phyloP scores from a whole-genome alignment of 1,140 invertebrate species.

The Danaus melanippus region DNA sequence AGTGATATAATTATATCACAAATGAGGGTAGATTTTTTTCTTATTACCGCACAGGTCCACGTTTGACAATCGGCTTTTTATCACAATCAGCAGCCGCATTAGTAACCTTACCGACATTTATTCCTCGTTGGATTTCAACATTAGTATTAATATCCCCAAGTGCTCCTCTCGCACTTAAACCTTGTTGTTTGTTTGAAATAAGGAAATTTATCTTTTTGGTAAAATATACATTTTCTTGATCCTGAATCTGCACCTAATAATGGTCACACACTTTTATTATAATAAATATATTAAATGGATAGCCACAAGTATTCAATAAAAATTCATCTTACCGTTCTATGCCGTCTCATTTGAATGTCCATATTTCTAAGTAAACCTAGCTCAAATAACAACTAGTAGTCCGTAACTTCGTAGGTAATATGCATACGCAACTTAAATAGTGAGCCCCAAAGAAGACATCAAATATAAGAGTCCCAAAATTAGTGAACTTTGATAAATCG shows the following conservation, averaged over 20 bases:
- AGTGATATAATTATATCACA: neutral
- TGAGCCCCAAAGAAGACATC: no score
- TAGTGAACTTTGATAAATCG: no score
- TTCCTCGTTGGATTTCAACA: constrained; percentile 39
- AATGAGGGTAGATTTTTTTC: constrained; percentile 15
- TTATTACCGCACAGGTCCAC: constrained; percentile 21
- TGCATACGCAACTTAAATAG: no score
- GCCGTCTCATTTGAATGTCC: constrained; percentile 45
- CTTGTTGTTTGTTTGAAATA: constrained; percentile 41
- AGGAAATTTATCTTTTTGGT: constrained; percentile 33
- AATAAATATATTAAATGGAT: constrained; percentile 1
- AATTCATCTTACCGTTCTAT: constrained; percentile 35
- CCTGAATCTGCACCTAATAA: constrained; percentile 37
- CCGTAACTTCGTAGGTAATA: no score
- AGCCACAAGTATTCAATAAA: neutral
- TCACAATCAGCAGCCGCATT: constrained; percentile 43
- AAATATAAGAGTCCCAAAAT: no score
- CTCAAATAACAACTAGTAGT: no score
- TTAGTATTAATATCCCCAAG: constrained; percentile 55
- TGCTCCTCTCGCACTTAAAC: constrained; percentile 43
- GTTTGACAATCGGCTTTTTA: constrained; percentile 36
- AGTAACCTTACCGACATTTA: constrained; percentile 39
- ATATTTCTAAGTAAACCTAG: constrained; percentile 22
- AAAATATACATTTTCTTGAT: constrained; percentile 52
- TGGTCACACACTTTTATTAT: neutral